Percentiles rank a stretch among this genome's conserved stretches.
These are phyloP conservation scores for Adelges cooleyi DNA, from an alignment of 1,140 invertebrate species.

Conservation along the genomic window DNA sequence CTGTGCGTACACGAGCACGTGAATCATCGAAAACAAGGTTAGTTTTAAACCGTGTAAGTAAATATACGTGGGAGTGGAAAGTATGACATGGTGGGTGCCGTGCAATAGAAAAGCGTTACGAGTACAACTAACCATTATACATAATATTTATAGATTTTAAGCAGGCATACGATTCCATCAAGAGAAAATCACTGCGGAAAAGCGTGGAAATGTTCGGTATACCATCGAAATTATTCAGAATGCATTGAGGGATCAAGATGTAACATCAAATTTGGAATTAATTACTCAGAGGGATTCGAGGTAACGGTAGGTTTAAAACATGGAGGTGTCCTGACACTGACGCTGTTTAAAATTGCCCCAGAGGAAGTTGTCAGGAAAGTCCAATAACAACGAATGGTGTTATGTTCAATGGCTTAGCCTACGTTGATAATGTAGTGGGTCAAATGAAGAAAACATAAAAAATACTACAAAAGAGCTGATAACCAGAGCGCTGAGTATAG, in stretches of 20 bases:
- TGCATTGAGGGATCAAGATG: not conserved
- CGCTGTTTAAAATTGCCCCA: not conserved
- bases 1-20: too few species aligned
- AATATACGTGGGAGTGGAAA: too few species aligned
- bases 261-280: not conserved
- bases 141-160: not conserved
- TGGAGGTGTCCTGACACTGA: not conserved
- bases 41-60: too few species aligned
- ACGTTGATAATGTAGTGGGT: too few species aligned
- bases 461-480: too few species aligned
- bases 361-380: not conserved
- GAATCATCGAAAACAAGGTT: too few species aligned
- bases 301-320: not conserved
- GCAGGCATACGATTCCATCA: not conserved
- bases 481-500: too few species aligned
- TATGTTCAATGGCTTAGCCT: not conserved
- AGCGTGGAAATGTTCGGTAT: not conserved
- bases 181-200: constrained; percentile 28
- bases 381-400: not conserved
- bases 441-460: too few species aligned
- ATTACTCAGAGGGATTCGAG: not conserved
- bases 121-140: not conserved
- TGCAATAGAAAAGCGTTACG: not conserved
- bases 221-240: not conserved
- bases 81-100: too few species aligned